Evolutionary conservation across 2,113 vertebrate genomes (phyloP).

Genomic region (Himantopus leucocephalus): DNA sequence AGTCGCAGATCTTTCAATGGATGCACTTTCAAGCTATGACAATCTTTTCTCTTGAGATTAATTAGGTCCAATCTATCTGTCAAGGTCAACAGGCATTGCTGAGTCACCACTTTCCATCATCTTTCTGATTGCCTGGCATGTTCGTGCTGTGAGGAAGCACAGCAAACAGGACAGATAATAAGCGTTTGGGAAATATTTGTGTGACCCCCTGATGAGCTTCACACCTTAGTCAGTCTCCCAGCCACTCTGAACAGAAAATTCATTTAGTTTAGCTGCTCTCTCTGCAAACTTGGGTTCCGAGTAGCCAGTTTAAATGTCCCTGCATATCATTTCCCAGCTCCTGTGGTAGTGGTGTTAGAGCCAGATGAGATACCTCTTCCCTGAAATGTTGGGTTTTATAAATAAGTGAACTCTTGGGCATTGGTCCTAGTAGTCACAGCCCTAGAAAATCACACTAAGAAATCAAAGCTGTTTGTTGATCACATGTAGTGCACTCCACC

Average conservation of each 20-base stretch:
- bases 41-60: not conserved
- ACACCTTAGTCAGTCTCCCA: not conserved
- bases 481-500: not conserved
- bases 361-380: not conserved
- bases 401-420: not conserved
- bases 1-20: not conserved
- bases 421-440: not conserved
- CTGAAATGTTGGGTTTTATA: not conserved
- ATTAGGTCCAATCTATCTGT: not conserved
- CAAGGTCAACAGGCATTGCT: not conserved
- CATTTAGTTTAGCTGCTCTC: not conserved
- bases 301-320: not conserved
- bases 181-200: not conserved
- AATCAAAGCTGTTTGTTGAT: not conserved
- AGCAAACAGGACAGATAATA: not conserved
- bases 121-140: not conserved
- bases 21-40: not conserved
- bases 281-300: not conserved
- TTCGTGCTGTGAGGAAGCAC: not conserved
- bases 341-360: not conserved
- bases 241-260: not conserved
- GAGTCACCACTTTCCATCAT: not conserved
- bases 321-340: not conserved
- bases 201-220: not conserved
- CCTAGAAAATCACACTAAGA: not conserved